phyloP scores from a whole-genome alignment of 2,113 vertebrate genomes.

The Cathartes aura region DNA sequence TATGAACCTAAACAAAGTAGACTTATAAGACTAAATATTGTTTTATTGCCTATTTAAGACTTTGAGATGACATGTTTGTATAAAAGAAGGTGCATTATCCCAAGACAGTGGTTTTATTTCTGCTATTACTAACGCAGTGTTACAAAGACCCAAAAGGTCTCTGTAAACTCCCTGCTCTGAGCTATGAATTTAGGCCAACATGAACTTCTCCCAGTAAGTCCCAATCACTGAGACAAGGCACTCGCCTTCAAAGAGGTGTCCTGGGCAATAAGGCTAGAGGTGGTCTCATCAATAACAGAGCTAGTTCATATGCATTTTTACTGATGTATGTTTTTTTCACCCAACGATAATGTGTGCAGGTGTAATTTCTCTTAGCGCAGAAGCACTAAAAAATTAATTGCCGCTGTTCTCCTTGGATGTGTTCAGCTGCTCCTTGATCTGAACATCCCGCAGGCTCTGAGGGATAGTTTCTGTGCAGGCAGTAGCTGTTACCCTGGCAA shows the following conservation, averaged over 20 bases:
- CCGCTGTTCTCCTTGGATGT: not conserved
- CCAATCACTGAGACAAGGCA: not conserved
- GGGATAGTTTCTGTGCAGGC: not conserved
- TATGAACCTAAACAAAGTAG: not conserved
- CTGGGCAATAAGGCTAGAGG: not conserved
- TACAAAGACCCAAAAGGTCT: not conserved
- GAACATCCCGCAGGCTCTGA: not conserved
- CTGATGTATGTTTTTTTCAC: not conserved
- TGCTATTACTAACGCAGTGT: not conserved
- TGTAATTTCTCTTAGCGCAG: not conserved
- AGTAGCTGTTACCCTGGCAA: not conserved
- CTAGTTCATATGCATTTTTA: not conserved
- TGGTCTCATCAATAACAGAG: not conserved
- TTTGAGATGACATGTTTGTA: not conserved
- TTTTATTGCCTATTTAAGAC: conserved; percentile 24
- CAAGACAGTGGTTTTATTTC: not conserved
- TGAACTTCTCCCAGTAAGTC: not conserved
- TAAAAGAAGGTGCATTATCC: not conserved
- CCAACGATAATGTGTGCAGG: fast-evolving
- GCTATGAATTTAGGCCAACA: not conserved
- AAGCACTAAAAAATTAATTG: not conserved
- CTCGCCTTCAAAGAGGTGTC: not conserved
- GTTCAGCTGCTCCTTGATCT: not conserved
- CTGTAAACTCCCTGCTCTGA: not conserved
- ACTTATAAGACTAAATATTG: not conserved